Conservation (phyloP, 2,797 vertebrate genomes). For the Toxotes lorentzi region DNA sequence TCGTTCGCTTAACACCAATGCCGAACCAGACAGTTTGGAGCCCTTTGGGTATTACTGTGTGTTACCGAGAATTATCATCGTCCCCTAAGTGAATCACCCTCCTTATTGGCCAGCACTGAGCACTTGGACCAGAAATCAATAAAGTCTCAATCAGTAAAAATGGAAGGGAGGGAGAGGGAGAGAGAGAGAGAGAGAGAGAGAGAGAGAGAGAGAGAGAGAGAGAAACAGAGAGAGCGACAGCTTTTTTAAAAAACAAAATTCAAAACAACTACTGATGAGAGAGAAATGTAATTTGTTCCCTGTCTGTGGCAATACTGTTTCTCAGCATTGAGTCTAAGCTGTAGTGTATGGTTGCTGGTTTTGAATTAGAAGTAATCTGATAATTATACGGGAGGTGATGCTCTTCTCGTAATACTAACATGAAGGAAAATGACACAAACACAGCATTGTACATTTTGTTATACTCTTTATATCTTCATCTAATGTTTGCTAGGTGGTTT, state of each 20-base stretch:
- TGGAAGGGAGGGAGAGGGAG: constrained; percentile 32
- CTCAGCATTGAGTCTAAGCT: constrained; percentile 18
- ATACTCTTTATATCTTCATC: background rate
- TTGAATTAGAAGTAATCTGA: constrained; percentile 53
- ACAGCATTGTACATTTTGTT: background rate
- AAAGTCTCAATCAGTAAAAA: constrained; percentile 77
- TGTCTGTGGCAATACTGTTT: constrained; percentile 36
- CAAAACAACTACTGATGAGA: constrained; percentile 52
- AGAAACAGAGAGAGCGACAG: constrained; percentile 18
- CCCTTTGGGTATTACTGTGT: constrained; percentile 69
- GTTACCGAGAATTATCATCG: constrained; percentile 80
- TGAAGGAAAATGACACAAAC: constrained; percentile 28
- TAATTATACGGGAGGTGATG: constrained; percentile 41
- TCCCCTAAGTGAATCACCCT: constrained; percentile 77
- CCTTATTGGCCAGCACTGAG: constrained; percentile 78
- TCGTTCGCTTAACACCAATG: constrained; percentile 64
- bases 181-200: constrained; percentile 17
- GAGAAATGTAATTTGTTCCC: constrained; percentile 60
- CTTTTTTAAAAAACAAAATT: constrained; percentile 52
- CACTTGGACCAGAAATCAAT: constrained; percentile 84
- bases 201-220: too few species aligned
- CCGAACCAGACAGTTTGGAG: constrained; percentile 74
- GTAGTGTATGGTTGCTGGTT: constrained; percentile 41
- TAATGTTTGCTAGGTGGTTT: background rate
- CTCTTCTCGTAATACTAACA: constrained; percentile 1